Evolutionary conservation across 2,888 invertebrate genomes (phyloP).

Genomic region (Polietes domitor): DNA sequence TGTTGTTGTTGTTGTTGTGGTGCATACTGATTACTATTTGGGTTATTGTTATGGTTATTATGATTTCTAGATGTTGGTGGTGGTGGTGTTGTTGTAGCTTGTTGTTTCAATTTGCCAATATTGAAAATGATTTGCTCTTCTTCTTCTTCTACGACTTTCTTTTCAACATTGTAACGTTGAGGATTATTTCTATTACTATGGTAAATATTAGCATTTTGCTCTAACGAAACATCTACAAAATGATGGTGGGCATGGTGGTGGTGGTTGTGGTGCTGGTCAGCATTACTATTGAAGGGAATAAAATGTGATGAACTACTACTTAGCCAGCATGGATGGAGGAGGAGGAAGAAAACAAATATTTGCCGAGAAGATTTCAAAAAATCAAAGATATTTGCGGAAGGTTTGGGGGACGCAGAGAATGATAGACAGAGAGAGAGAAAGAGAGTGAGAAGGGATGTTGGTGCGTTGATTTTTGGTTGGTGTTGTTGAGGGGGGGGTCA

Average conservation of each 20-base stretch:
- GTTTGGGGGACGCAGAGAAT: slow-evolving; percentile 30
- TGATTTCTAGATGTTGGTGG: neutral
- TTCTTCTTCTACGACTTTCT: slow-evolving; percentile 34
- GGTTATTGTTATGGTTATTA: slow-evolving; percentile 25
- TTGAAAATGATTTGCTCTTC: slow-evolving; percentile 66
- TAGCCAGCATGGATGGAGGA: neutral
- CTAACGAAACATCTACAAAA: neutral
- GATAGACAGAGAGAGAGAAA: neutral
- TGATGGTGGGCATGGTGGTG: slow-evolving; percentile 31
- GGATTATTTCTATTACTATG: slow-evolving; percentile 35
- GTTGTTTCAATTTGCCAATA: slow-evolving; percentile 62
- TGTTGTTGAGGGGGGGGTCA: slow-evolving; percentile 8
- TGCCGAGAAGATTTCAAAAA: neutral
- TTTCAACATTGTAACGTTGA: slow-evolving; percentile 31
- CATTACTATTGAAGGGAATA: slow-evolving; percentile 7
- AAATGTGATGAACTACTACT: slow-evolving; percentile 46
- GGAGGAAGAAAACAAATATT: neutral
- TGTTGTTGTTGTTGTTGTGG: slow-evolving; percentile 47
- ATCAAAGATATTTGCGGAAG: too few relatives aligned
- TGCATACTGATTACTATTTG: slow-evolving; percentile 57
- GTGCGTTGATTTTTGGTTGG: neutral
- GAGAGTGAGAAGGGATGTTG: neutral
- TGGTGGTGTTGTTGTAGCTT: neutral
- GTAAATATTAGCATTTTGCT: slow-evolving; percentile 7
- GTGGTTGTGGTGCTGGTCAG: slow-evolving; percentile 30